These are phyloP conservation scores for Slavum lentiscoides DNA, from an alignment of 2,888 invertebrate genomes.

Conservation along the genomic window DNA sequence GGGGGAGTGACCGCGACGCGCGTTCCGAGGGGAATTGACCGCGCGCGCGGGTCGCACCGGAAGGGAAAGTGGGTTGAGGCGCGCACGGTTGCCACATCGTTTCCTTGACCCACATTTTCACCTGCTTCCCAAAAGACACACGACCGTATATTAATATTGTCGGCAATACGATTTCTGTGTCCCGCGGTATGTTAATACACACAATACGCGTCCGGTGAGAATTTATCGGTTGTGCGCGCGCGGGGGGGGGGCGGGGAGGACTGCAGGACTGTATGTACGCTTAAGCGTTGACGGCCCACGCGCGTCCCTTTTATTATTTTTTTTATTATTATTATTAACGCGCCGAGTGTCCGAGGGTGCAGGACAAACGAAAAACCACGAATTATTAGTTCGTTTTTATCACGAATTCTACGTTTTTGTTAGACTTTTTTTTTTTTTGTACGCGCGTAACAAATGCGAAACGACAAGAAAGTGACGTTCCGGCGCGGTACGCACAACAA, in stretches of 20 bases:
- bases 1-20: background rate
- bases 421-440: background rate
- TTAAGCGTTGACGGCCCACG: too few relatives aligned
- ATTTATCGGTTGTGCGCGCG: too few relatives aligned
- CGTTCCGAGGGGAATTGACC: constrained; percentile 36
- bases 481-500: constrained; percentile 30
- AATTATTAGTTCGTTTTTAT: constrained; percentile 1
- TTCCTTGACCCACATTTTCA: constrained; percentile 52
- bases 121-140: constrained; percentile 48
- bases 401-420: background rate
- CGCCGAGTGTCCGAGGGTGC: too few relatives aligned
- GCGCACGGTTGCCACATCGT: constrained; percentile 54
- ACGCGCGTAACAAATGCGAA: background rate
- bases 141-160: too few relatives aligned
- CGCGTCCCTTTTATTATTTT: too few relatives aligned
- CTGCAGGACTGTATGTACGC: too few relatives aligned
- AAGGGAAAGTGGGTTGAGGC: constrained; percentile 56
- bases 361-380: too few relatives aligned
- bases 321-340: too few relatives aligned
- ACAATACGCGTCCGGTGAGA: background rate
- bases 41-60: constrained; percentile 52
- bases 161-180: too few relatives aligned
- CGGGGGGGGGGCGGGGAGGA: too few relatives aligned
- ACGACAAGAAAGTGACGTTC: constrained; percentile 48
- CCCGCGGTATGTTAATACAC: too few relatives aligned